Evolutionary conservation across 2,888 invertebrate species (phyloP), one percentile per base, ranked within the genome.

Genomic region (Hecatera dysodea): DNA sequence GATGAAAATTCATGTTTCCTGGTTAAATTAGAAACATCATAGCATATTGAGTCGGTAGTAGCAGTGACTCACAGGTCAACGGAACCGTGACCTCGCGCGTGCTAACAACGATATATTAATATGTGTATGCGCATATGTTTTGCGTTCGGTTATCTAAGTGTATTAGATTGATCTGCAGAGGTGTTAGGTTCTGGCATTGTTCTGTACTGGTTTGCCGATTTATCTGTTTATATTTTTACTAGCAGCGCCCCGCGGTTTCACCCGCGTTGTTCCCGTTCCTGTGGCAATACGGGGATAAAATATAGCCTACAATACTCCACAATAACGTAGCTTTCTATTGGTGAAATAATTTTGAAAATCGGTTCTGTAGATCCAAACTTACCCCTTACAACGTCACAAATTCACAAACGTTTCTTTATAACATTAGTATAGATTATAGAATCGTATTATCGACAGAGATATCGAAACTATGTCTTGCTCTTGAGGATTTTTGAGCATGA

Each of bases 11-110:
- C 44, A 29, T 22, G n/a, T 72, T 60, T 62, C 61, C 56, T 76
- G 64, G 57, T 63, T 59, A 46, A 65, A 72, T 60, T 19, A 67
- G 52, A 73, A 68, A 63, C 42, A 42, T 66, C 57, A 69, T 61
- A 63, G 50, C 72, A 79, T 73, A 81, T n/a, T 55, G 29, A 72
- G 67, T 52, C 56, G 60, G 83, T 76, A 71, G 83, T 76, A 72
- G 84, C 78, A 19, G 75, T 91, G 90, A 91, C 73, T 91, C 91
- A 92, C 81, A 75, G 92, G 91, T 93, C 93, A 91, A 88, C 86
- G 89, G 81, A 88, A 85, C 83, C 72, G 63, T 85, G 88, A 90
- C 89, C 90, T 83, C 84, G 86, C 87, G 85, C 86, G 85, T 72
- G 79, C 76, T 66, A 48, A 75, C 71, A 60, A 67, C 70, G 60